phyloP scores from a whole-genome alignment of 2,797 vertebrate genomes.

The Neopelma chrysocephalum region DNA sequence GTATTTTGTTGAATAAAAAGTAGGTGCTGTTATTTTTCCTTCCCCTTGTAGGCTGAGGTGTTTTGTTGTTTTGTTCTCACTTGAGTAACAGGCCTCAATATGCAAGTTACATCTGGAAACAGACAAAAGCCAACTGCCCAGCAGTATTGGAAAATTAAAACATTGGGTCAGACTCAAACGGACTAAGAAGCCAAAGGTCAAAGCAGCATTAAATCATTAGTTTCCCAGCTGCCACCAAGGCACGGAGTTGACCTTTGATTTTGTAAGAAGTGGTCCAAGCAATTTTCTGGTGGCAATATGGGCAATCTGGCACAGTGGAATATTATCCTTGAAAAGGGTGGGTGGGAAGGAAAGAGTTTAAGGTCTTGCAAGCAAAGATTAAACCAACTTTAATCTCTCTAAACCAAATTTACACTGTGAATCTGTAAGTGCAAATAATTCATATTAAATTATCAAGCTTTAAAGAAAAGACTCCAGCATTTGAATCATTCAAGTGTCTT shows the following conservation, averaged over 20 bases:
- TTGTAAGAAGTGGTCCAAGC: slow-evolving; percentile 67
- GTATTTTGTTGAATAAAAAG: background rate
- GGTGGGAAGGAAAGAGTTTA: background rate
- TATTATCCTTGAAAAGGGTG: background rate
- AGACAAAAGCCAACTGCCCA: slow-evolving; percentile 69
- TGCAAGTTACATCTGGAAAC: slow-evolving; percentile 70
- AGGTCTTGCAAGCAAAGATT: background rate
- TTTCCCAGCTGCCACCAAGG: slow-evolving; percentile 72
- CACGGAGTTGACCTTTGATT: slow-evolving; percentile 70
- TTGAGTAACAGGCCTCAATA: slow-evolving; percentile 54
- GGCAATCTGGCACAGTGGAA: slow-evolving; percentile 58
- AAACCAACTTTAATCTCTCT: slow-evolving; percentile 4
- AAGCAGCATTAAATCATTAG: slow-evolving; percentile 75
- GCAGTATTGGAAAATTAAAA: slow-evolving; percentile 71
- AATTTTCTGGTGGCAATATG: slow-evolving; percentile 72
- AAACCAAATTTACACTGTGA: background rate
- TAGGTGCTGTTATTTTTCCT: background rate
- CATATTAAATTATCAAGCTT: background rate
- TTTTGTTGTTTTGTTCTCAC: slow-evolving; percentile 64
- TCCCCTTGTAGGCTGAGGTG: background rate
- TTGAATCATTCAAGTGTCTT: background rate
- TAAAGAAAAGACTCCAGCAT: background rate
- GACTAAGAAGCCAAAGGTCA: slow-evolving; percentile 69
- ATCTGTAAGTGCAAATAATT: background rate
- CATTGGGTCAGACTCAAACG: slow-evolving; percentile 68